Evolutionary conservation across 2,888 invertebrate species (phyloP).

Genomic region (Agrochola litura): DNA sequence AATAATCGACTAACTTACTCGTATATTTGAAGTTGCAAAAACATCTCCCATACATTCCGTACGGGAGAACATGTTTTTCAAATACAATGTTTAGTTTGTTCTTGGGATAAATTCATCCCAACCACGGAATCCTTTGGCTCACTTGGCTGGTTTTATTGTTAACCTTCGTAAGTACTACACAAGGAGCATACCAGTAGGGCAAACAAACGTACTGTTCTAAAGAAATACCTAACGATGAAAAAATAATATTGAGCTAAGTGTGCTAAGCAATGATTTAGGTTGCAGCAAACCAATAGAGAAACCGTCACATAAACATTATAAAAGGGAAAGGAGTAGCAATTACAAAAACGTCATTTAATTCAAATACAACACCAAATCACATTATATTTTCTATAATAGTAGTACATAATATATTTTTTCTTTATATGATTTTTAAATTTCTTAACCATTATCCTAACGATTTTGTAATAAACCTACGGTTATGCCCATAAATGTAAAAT

Average conservation of each 20-base stretch:
- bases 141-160: neutral
- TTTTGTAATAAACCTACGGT: slow-evolving; percentile 76
- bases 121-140: too few relatives aligned
- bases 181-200: neutral
- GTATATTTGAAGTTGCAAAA: too few relatives aligned
- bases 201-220: neutral
- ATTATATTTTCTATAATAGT: slow-evolving; percentile 90
- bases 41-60: too few relatives aligned
- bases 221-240: neutral
- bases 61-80: too few relatives aligned
- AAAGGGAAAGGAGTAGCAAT: slow-evolving; percentile 87
- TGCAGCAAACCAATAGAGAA: neutral
- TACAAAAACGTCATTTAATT: slow-evolving; percentile 89
- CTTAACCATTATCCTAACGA: slow-evolving; percentile 79
- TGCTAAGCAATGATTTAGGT: neutral
- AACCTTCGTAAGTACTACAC: neutral
- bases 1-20: too few relatives aligned
- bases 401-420: slow-evolving; percentile 85
- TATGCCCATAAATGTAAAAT: slow-evolving; percentile 66
- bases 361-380: slow-evolving; percentile 91
- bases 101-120: too few relatives aligned
- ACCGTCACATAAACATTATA: slow-evolving; percentile 55
- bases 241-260: neutral
- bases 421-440: slow-evolving; percentile 81
- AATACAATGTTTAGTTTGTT: too few relatives aligned